These are phyloP conservation scores for Amphipyra tragopoginis DNA, from an alignment of 2,888 invertebrate genomes.

Conservation along the genomic window DNA sequence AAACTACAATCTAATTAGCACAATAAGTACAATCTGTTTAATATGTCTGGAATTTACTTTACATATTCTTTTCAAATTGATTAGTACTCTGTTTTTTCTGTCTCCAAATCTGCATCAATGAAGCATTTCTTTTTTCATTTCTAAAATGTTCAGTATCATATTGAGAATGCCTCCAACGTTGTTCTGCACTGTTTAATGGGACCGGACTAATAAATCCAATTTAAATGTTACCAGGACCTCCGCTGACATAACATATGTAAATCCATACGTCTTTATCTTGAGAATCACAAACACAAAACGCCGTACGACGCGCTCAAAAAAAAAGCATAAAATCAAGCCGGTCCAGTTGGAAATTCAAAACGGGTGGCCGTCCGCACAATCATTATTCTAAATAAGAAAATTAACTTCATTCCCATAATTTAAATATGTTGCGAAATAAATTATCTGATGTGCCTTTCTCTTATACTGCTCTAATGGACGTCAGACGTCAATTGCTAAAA, in stretches of 20 bases:
- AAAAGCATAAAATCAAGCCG: conserved; percentile 70
- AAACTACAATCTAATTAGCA: background rate
- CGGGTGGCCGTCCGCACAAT: conserved; percentile 85
- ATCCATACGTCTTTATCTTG: conserved; percentile 89
- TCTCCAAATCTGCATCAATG: conserved; percentile 18
- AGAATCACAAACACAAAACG: conserved; percentile 85
- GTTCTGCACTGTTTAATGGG: conserved; percentile 77
- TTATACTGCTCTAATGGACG: conserved; percentile 75
- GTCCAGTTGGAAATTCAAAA: conserved; percentile 84
- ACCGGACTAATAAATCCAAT: conserved; percentile 88
- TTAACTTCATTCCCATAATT: conserved; percentile 89
- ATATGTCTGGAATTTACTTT: background rate
- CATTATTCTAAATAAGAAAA: conserved; percentile 89
- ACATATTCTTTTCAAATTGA: conserved; percentile 1
- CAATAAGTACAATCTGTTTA: background rate
- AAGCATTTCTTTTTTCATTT: conserved; percentile 50
- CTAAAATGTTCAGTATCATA: conserved; percentile 57
- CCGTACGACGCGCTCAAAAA: conserved; percentile 79
- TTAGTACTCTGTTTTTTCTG: conserved; percentile 2
- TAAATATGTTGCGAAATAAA: conserved; percentile 77
- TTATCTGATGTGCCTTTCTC: conserved; percentile 63
- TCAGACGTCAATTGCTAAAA: conserved; percentile 81
- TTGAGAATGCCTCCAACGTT: conserved; percentile 80
- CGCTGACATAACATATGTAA: conserved; percentile 89
- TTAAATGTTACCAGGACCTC: conserved; percentile 86